Conservation (phyloP, 2,113 vertebrate genomes). For the Albula glossodonta region DNA sequence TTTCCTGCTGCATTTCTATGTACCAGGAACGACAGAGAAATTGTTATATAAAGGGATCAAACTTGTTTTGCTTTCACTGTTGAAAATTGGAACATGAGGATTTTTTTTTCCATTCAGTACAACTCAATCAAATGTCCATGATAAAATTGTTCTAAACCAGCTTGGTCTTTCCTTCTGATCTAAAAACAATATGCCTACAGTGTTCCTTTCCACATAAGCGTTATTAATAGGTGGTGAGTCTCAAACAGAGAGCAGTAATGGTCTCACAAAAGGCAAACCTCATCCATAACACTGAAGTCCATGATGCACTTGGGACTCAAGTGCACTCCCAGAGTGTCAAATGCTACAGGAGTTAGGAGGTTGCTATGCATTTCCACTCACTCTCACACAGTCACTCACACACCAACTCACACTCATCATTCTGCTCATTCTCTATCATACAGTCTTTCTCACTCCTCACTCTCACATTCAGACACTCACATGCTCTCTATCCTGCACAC, state of each 20-base stretch:
- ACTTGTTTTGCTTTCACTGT: background rate
- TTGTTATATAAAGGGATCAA: background rate
- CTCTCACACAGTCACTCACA: background rate
- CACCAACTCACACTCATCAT: background rate
- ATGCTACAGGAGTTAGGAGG: too few species aligned
- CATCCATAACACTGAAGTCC: background rate
- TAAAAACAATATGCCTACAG: background rate
- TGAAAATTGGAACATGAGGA: background rate
- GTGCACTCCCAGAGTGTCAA: constrained; percentile 41
- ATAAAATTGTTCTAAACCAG: background rate
- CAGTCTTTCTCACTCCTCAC: background rate
- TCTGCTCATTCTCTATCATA: background rate
- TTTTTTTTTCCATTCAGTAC: background rate
- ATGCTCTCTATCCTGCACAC: too few species aligned
- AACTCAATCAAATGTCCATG: background rate
- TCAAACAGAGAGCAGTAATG: background rate
- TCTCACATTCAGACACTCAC: background rate
- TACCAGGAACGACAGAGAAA: background rate
- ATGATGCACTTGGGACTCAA: background rate
- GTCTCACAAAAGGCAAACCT: background rate
- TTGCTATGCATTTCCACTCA: background rate
- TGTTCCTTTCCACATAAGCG: too few species aligned
- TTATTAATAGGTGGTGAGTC: background rate
- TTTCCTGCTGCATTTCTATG: background rate
- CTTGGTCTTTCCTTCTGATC: background rate